phyloP scores from a whole-genome alignment of 2,797 vertebrate species.

The Astyanax mexicanus region DNA sequence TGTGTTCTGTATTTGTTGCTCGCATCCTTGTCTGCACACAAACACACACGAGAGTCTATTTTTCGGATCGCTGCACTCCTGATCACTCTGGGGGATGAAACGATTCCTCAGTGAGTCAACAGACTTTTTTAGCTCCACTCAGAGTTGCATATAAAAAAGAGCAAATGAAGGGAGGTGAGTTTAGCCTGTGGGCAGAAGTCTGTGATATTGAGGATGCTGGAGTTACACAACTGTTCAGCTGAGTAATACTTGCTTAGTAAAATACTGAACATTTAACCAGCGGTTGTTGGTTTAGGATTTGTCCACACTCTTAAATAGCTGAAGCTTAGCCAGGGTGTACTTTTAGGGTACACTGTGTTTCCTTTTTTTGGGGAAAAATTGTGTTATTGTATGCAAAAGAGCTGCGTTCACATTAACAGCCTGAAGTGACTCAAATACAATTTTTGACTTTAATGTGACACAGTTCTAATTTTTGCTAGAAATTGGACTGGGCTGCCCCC shows the following conservation, averaged over 20 bases:
- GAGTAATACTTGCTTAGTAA: not conserved
- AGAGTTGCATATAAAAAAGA: conserved; percentile 49
- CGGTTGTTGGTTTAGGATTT: not conserved
- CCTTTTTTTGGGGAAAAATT: no score
- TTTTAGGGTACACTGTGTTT: no score
- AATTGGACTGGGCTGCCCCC: no score
- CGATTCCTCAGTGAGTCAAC: conserved; percentile 43
- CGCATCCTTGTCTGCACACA: not conserved
- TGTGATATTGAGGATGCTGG: conserved; percentile 41
- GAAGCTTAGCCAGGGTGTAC: no score
- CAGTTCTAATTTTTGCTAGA: no score
- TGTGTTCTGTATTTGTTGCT: not conserved
- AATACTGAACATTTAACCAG: not conserved
- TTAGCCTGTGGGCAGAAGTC: conserved; percentile 36
- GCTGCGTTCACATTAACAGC: no score
- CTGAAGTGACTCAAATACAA: no score
- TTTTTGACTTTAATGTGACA: no score
- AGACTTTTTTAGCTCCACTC: conserved; percentile 43
- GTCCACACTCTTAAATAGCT: no score
- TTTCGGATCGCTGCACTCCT: conserved; percentile 42
- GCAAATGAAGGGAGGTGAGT: conserved; percentile 45
- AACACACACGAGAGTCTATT: conserved; percentile 6
- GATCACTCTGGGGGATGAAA: conserved; percentile 45
- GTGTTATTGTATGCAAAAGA: no score
- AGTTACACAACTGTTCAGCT: conserved; percentile 28